These are phyloP conservation scores for Zaprionus africanus DNA, from an alignment of 1,140 invertebrate species.

Conservation along the genomic window DNA sequence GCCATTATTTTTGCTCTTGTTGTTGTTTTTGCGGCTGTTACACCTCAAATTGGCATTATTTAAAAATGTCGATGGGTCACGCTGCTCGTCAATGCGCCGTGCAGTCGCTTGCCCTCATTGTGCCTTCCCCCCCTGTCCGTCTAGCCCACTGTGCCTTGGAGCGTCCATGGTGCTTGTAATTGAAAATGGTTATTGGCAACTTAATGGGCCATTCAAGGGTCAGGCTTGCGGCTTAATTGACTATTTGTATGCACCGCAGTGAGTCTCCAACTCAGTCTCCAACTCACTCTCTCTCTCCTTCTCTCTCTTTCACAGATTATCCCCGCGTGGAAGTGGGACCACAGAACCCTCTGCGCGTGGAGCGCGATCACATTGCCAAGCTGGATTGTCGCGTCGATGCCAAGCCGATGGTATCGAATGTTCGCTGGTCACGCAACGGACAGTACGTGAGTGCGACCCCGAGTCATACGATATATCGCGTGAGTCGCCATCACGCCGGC, in stretches of 20 bases:
- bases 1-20: slow-evolving; percentile 20
- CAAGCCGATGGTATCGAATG: slow-evolving; percentile 92
- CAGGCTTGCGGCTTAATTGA: slow-evolving; percentile 64
- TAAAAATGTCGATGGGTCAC: slow-evolving; percentile 81
- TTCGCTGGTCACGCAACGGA: slow-evolving; percentile 93
- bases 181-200: slow-evolving; percentile 82
- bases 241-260: slow-evolving; percentile 70
- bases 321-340: slow-evolving; percentile 94
- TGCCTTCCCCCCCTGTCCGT: not conserved
- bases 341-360: slow-evolving; percentile 93
- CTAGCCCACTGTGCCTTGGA: not conserved
- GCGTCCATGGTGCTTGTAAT: slow-evolving; percentile 55
- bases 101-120: not conserved
- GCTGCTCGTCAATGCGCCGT: slow-evolving; percentile 55
- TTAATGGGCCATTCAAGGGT: slow-evolving; percentile 63
- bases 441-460: slow-evolving; percentile 92
- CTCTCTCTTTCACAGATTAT: slow-evolving; percentile 88
- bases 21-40: slow-evolving; percentile 46
- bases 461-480: slow-evolving; percentile 90
- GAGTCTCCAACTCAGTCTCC: slow-evolving; percentile 60
- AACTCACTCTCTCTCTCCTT: slow-evolving; percentile 43
- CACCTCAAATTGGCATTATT: slow-evolving; percentile 73
- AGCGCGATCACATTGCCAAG: slow-evolving; percentile 91
- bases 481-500: slow-evolving; percentile 92
- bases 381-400: slow-evolving; percentile 94